Evolutionary conservation across 2,888 invertebrate species (phyloP).

Genomic region (Ischnus inquisitorius): DNA sequence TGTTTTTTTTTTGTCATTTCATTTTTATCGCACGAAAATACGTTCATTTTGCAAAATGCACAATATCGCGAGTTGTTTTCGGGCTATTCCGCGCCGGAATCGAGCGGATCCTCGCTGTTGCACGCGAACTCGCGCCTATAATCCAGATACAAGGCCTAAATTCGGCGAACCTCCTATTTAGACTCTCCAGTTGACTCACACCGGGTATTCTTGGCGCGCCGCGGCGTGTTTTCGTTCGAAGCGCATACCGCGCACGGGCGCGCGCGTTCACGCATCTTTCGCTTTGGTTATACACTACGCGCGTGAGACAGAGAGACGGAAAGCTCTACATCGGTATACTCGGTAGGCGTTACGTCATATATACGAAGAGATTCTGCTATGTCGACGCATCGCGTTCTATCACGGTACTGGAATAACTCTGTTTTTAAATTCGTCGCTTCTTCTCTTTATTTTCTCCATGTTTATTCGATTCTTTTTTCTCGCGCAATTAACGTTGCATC

Average conservation of each 20-base stretch:
- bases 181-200: slow-evolving; percentile 80
- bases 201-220: slow-evolving; percentile 77
- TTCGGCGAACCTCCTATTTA: slow-evolving; percentile 80
- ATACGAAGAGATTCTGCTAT: slow-evolving; percentile 51
- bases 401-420: slow-evolving; percentile 47
- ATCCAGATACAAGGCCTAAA: slow-evolving; percentile 80
- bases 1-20: not conserved
- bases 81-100: slow-evolving; percentile 53
- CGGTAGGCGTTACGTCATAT: slow-evolving; percentile 61
- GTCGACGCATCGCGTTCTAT: slow-evolving; percentile 39
- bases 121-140: slow-evolving; percentile 67
- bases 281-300: not conserved
- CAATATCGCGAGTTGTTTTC: slow-evolving; percentile 45
- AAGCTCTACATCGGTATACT: slow-evolving; percentile 41
- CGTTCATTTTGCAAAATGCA: not conserved
- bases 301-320: not conserved
- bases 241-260: slow-evolving; percentile 72
- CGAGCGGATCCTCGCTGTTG: slow-evolving; percentile 63
- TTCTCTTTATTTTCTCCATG: not conserved
- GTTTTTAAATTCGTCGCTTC: slow-evolving; percentile 1
- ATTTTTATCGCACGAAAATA: not conserved
- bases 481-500: not conserved
- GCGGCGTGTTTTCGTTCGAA: slow-evolving; percentile 79
- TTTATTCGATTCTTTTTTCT: not conserved
- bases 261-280: slow-evolving; percentile 65